Evolutionary conservation across 2,888 invertebrate genomes (phyloP).

Genomic region (Drosophila kokeensis): DNA sequence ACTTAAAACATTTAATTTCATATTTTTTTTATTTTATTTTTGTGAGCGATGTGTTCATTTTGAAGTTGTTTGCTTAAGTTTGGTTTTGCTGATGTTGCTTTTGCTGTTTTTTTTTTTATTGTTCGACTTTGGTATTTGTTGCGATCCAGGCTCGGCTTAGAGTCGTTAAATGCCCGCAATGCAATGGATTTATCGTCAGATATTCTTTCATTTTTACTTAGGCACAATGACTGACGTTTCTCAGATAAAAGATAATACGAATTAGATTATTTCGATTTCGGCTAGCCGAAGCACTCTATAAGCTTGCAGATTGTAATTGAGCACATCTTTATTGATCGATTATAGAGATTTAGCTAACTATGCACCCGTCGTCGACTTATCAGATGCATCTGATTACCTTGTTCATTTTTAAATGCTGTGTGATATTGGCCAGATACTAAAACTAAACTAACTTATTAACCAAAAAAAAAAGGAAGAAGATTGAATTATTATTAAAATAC

Average conservation of each 20-base stretch:
- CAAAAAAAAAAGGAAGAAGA: not conserved
- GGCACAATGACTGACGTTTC: slow-evolving; percentile 74
- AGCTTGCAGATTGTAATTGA: slow-evolving; percentile 30
- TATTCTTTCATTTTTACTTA: slow-evolving; percentile 52
- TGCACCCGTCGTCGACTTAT: not conserved
- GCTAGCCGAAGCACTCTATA: slow-evolving; percentile 14
- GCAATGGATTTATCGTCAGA: slow-evolving; percentile 65
- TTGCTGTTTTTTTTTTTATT: slow-evolving; percentile 38
- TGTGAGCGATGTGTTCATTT: not conserved
- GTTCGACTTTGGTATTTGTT: slow-evolving; percentile 32
- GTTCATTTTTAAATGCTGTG: slow-evolving; percentile 6
- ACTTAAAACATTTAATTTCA: slow-evolving; percentile 18
- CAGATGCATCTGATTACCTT: not conserved
- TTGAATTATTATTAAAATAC: not conserved
- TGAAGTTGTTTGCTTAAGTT: not conserved
- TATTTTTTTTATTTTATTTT: slow-evolving; percentile 7
- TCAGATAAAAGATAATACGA: slow-evolving; percentile 22
- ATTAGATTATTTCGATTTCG: not conserved
- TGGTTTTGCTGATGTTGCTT: slow-evolving; percentile 11
- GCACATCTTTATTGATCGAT: not conserved
- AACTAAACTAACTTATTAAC: not conserved
- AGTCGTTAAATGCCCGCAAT: slow-evolving; percentile 43
- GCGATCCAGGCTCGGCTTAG: slow-evolving; percentile 38
- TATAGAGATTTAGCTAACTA: not conserved
- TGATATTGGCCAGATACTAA: not conserved